Percentiles rank a stretch among this genome's conserved stretches.
These are phyloP conservation scores for Xyliphius kryptos DNA, from an alignment of 2,113 vertebrate species.

Conservation along the genomic window DNA sequence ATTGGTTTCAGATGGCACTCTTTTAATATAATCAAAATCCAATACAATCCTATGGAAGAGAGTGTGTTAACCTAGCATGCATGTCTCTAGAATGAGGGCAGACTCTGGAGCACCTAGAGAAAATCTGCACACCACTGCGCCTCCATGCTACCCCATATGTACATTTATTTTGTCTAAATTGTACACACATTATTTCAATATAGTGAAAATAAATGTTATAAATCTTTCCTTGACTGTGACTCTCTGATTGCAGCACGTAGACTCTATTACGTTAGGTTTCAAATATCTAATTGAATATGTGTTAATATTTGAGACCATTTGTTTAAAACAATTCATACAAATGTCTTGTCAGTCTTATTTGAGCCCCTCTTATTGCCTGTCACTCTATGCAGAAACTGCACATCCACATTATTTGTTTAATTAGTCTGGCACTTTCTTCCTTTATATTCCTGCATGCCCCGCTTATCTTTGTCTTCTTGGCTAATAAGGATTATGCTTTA, in stretches of 20 bases:
- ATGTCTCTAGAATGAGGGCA: no score
- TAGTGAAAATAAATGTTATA: no score
- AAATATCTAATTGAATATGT: conserved; percentile 2
- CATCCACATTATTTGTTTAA: conserved; percentile 17
- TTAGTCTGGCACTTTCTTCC: conserved; percentile 9
- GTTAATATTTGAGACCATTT: not conserved
- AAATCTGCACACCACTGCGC: no score
- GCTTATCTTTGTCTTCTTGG: conserved; percentile 31
- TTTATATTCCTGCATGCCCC: conserved; percentile 22
- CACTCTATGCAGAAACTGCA: conserved; percentile 2
- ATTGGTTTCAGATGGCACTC: no score
- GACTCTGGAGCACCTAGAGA: no score
- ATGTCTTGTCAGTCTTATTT: not conserved
- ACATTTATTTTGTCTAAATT: no score
- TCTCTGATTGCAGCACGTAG: not conserved
- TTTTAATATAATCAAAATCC: no score
- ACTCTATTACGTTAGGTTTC: not conserved
- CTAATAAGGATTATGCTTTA: conserved; percentile 29
- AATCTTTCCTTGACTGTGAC: no score
- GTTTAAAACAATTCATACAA: not conserved
- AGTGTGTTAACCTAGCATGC: no score
- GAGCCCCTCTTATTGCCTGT: not conserved
- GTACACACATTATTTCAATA: no score
- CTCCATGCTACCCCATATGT: no score
- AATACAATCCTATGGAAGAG: no score